Evolutionary conservation across 2,888 invertebrate species (phyloP), one percentile per base, ranked within the genome.

Genomic region (Amphiduros pacificus): DNA sequence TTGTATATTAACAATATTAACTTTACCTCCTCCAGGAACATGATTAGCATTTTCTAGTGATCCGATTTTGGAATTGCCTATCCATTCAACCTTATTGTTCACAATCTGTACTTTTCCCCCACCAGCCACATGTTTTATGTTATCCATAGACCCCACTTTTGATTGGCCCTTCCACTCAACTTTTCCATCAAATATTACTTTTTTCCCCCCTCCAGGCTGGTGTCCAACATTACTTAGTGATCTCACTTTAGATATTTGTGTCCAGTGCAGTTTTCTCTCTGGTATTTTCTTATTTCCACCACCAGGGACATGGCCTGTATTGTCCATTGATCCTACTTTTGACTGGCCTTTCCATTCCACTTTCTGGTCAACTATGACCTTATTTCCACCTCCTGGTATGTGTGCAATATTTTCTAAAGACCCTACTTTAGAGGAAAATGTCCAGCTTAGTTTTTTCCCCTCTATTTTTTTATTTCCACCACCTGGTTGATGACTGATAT

Each of bases 341-440:
- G 54, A 54, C 11, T n/a, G 17, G 9, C 29, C 44, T 27, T 51
- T 51, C 51, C 51, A 32, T 54, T 72, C 68, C 6, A 69, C 59
- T 60, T 75, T 75, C 68, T 73, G 64, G 26, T 62, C 67, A 54
- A 70, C n/a, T 6, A 51, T 27, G 5, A 22, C 24, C 17, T 17
- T 24, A 9, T 22, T 17, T 51, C 51, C 51, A 29, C 53, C 53
- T 5, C 53, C 53, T 31, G 53, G 53, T 29, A 26, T 11, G 9
- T 31, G 32, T 29, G 28, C 17, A 14, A 53, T n/a, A 20, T 53
- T 53, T 9, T 53, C 53, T 4, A 53, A 24, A 5, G 53, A 53
- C 17, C 32, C 32, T 6, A 53, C 53, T 53, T 53, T 53, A 28
- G 52, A 22, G 11, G 5, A 9, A 9, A 14, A 9, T 22, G 14